Evolutionary conservation across 2,888 invertebrate species (phyloP).

Genomic region (Chymomyza amoena): DNA sequence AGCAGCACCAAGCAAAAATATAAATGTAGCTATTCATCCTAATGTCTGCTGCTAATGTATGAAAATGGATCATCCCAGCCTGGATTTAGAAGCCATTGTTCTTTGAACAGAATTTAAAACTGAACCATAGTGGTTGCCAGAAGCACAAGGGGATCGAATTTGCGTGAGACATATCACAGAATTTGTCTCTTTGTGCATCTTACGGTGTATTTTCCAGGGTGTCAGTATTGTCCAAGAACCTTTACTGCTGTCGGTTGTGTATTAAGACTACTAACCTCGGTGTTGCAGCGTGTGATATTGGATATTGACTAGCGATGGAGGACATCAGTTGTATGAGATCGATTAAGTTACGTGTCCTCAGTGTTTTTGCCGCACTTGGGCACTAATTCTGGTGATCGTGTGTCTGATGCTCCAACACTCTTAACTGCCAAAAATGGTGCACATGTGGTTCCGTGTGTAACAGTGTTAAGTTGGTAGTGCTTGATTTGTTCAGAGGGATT

Average conservation of each 20-base stretch:
- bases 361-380: neutral
- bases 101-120: constrained; percentile 3
- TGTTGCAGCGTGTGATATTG: too few relatives aligned
- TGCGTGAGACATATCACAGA: neutral
- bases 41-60: too few relatives aligned
- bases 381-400: too few relatives aligned
- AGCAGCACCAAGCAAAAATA: too few relatives aligned
- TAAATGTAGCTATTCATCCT: too few relatives aligned
- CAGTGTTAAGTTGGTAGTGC: neutral
- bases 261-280: too few relatives aligned
- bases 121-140: constrained; percentile 1
- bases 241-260: too few relatives aligned
- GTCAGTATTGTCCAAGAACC: too few relatives aligned
- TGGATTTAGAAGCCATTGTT: neutral
- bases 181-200: constrained; percentile 7
- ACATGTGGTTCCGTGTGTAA: neutral
- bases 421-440: neutral
- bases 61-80: too few relatives aligned
- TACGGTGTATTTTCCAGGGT: too few relatives aligned
- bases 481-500: too few relatives aligned
- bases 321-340: neutral
- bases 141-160: constrained; percentile 6
- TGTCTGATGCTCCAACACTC: constrained; percentile 1
- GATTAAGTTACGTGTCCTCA: neutral
- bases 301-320: neutral